These are phyloP conservation scores for Patiria pectinifera DNA, from an alignment of 53 echinoderm and acorn worm genomes.

Conservation along the genomic window DNA sequence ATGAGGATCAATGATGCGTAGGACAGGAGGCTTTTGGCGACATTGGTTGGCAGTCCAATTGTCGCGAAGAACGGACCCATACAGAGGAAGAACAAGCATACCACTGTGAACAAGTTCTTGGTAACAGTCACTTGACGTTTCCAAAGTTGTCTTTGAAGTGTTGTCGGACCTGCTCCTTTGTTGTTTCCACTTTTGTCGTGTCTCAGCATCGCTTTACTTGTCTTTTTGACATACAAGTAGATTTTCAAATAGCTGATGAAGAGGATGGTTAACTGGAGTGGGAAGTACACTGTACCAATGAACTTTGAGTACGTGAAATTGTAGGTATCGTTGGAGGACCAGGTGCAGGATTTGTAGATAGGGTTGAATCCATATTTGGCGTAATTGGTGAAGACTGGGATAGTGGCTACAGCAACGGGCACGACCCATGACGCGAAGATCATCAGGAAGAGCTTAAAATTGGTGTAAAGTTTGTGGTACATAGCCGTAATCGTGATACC, in stretches of 20 bases:
- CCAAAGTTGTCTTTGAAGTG: constrained; percentile 9
- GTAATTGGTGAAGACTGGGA: constrained; percentile 13
- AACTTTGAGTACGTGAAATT: neutral
- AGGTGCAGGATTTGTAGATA: constrained; percentile 5
- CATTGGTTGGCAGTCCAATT: neutral
- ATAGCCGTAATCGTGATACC: neutral
- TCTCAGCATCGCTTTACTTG: neutral
- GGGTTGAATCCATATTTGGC: constrained; percentile 21
- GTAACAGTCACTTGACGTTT: constrained; percentile 67
- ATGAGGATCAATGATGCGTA: neutral
- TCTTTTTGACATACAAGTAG: neutral
- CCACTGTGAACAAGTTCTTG: constrained; percentile 62
- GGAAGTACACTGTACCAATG: neutral
- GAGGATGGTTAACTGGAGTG: constrained; percentile 4
- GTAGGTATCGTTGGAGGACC: neutral
- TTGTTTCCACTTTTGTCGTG: too few species aligned
- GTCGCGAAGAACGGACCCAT: neutral
- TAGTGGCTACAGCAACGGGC: neutral
- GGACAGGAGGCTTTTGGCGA: constrained; percentile 57
- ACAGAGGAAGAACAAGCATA: constrained; percentile 58
- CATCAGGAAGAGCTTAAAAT: neutral
- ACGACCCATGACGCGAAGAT: neutral
- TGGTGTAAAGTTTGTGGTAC: constrained; percentile 4
- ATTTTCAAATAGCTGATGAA: neutral
- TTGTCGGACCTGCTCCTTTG: neutral